Base-by-base conservation (phyloP, 2,113 vertebrate genomes). In the Dissostichus mawsoni region DNA sequence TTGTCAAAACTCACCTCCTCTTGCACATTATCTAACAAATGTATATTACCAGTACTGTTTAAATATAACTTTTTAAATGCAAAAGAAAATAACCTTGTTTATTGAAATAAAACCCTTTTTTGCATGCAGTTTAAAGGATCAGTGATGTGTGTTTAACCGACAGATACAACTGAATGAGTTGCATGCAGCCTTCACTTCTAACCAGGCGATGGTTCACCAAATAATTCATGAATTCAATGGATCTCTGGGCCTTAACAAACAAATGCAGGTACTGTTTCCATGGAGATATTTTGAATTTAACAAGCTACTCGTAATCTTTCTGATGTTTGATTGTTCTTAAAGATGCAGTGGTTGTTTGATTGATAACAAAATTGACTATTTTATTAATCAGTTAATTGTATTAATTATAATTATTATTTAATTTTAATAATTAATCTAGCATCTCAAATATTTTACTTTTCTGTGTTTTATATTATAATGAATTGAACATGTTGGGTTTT, bases 101-200 rank as follows among this genome's bases (percentile, higher is more conserved):
- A 52, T 8, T 41, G 36, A 61, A 33, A 17, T 10, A 62, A 62
- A 47, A 53, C 3, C 4, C n/a, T 17, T 25, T 47, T 74, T 44
- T 75, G 66, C n/a, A 29, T 71, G 61, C 18, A 25, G 8, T 71
- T 76, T 13, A 45, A 62, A 56, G 25, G 50, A 1, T 0, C 18
- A 53, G 63, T 83, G 72, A 85, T 33, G 25, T 89, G 55, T 89
- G 57, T 90, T 58, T 72, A 83, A 90, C 65, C 90, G 55, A 81
- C 95, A 98, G 97, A 95, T 88, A 82, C 92, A 92, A 88, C 91
- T 95, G 82, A 95, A 94, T 69, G 89, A 91, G 41, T 86, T 97
- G 76, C 97, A 97, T 93, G 96, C 95, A 82, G 88, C 94, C 68
- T 86, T 98, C 84, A 86, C 92, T 72, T 94, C 94, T 95, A 96